Percentiles rank a stretch among this genome's conserved stretches.
Conservation (phyloP, 2,113 vertebrate species). For the Dromiciops gliroides region DNA sequence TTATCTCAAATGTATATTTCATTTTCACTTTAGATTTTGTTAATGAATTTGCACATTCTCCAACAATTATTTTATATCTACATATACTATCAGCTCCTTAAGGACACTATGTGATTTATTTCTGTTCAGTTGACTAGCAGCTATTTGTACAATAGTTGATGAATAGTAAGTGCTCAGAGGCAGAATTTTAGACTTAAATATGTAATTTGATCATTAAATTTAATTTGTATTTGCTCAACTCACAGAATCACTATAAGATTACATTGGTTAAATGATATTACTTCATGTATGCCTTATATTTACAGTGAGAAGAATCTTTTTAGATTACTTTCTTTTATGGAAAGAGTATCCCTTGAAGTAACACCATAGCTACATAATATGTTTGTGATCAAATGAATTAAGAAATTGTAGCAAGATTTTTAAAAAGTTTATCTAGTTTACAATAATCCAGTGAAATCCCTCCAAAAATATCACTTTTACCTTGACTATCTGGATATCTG, state of each 20-base stretch:
- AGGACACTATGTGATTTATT: background rate
- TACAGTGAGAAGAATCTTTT: background rate
- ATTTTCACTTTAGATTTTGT: background rate
- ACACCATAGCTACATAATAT: background rate
- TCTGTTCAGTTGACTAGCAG: background rate
- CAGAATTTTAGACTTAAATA: background rate
- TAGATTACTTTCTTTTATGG: background rate
- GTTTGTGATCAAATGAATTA: background rate
- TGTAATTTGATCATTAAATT: background rate
- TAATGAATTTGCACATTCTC: background rate
- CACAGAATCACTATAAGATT: background rate
- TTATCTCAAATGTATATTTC: background rate
- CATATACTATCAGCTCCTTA: background rate
- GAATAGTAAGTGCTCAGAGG: background rate
- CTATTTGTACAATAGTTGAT: background rate
- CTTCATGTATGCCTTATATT: background rate
- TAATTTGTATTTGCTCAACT: background rate
- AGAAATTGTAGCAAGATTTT: background rate
- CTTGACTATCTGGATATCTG: conserved; percentile 37
- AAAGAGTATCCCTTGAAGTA: background rate
- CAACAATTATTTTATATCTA: background rate
- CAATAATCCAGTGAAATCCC: background rate
- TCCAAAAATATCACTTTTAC: conserved; percentile 26
- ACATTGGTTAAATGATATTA: background rate
- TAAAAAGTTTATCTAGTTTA: background rate